Evolutionary conservation across 2,797 vertebrate species (phyloP).

Genomic region (Enteromius unitaeniatus): DNA sequence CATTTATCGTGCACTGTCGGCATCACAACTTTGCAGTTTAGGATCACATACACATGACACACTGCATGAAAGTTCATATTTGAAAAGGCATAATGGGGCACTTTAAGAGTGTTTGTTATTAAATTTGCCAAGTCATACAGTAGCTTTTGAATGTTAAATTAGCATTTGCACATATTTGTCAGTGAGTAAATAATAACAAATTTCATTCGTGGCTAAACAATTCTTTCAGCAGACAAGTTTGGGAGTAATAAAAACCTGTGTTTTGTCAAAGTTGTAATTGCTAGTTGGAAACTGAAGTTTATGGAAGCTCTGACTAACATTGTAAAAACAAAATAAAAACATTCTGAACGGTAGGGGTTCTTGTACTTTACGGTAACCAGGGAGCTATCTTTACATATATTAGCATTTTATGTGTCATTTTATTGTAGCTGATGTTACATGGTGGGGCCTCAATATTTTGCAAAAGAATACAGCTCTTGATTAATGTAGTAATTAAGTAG

Average conservation of each 20-base stretch:
- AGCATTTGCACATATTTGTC: background rate
- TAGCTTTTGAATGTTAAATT: background rate
- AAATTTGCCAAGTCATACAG: background rate
- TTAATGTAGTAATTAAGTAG: constrained; percentile 26
- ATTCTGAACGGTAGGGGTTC: background rate
- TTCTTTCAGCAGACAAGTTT: background rate
- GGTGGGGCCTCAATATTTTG: background rate
- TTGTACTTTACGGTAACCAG: background rate
- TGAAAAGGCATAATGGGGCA: no score
- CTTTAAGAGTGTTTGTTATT: background rate
- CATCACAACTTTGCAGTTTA: no score
- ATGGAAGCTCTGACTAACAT: background rate
- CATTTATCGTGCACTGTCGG: no score
- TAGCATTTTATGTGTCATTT: constrained; percentile 3
- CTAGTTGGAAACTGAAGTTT: constrained; percentile 1
- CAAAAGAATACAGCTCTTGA: background rate
- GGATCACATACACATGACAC: no score
- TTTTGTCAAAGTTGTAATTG: background rate
- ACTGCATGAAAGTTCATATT: no score
- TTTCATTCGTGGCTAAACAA: background rate
- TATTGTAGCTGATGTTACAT: constrained; percentile 15
- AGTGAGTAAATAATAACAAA: background rate
- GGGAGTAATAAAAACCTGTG: background rate
- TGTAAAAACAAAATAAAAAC: background rate
- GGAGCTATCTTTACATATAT: constrained; percentile 5